Percentiles rank a stretch among this genome's conserved stretches.
Conservation (phyloP, 2,113 vertebrate species). For the Quiscalus mexicanus region DNA sequence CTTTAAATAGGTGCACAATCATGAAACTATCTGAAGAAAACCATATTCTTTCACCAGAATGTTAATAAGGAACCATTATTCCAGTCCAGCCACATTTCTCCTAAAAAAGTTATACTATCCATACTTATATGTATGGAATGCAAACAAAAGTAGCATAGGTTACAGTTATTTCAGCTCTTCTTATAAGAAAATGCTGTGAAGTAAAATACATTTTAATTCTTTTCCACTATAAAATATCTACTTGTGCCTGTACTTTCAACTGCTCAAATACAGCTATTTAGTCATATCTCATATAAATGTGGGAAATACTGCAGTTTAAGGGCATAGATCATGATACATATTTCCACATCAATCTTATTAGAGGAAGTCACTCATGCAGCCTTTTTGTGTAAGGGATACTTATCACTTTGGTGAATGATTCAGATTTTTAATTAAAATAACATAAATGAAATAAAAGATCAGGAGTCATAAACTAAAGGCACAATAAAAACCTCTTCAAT, state of each 20-base stretch:
- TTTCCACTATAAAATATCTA: not conserved
- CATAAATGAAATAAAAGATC: not conserved
- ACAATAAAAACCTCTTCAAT: not conserved
- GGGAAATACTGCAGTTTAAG: not conserved
- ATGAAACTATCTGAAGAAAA: not conserved
- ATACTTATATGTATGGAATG: not conserved
- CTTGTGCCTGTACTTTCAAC: not conserved
- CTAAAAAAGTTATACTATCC: not conserved
- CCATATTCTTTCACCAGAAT: not conserved
- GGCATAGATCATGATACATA: not conserved
- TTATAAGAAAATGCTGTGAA: not conserved
- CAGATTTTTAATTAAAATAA: not conserved
- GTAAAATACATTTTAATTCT: not conserved
- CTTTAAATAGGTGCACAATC: not conserved
- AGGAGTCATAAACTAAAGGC: not conserved
- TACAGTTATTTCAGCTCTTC: not conserved
- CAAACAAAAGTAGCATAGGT: not conserved
- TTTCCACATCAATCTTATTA: not conserved
- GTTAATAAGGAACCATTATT: not conserved
- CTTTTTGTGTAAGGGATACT: not conserved
- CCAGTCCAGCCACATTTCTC: not conserved
- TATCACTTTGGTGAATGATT: not conserved
- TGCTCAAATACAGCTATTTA: not conserved
- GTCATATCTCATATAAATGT: not conserved
- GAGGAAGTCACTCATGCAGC: not conserved